phyloP scores from a whole-genome alignment of 2,797 vertebrate species.

The Anguilla marmorata region DNA sequence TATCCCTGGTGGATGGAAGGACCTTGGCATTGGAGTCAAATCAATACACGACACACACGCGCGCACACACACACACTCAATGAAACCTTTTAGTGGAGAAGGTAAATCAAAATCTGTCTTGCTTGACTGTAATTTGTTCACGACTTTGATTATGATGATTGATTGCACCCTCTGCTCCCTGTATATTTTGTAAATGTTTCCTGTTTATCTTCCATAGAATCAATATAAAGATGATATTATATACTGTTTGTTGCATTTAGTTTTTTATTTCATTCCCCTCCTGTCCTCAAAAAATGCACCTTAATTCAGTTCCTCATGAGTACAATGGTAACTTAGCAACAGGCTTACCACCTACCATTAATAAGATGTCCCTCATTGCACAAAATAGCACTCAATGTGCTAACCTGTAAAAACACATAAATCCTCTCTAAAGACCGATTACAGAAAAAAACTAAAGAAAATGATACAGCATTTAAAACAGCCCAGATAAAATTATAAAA shows the following conservation, averaged over 20 bases:
- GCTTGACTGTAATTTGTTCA: constrained; percentile 64
- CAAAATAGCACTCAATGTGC: not conserved
- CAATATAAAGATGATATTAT: constrained; percentile 70
- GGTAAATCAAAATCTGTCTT: constrained; percentile 32
- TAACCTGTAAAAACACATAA: not conserved
- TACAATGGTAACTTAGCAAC: constrained; percentile 68
- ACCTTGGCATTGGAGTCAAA: not conserved
- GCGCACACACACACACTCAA: not conserved
- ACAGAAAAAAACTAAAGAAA: not conserved
- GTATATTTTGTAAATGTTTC: constrained; percentile 78
- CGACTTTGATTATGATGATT: constrained; percentile 62
- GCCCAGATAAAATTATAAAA: not conserved
- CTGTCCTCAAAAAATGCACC: not conserved
- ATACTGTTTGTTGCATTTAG: constrained; percentile 48
- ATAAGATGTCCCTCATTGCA: constrained; percentile 3
- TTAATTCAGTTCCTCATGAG: constrained; percentile 33
- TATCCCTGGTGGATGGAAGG: constrained; percentile 1
- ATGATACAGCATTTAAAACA: not conserved
- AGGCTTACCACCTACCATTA: constrained; percentile 49
- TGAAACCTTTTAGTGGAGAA: not conserved
- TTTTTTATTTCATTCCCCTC: constrained; percentile 29
- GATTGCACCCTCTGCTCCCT: constrained; percentile 55
- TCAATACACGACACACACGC: not conserved
- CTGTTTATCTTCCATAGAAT: constrained; percentile 64
- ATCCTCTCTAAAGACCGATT: not conserved